Percentiles rank a stretch among this genome's conserved stretches.
phyloP scores from a whole-genome alignment of 1,140 invertebrate genomes.

The Nephila pilipes region DNA sequence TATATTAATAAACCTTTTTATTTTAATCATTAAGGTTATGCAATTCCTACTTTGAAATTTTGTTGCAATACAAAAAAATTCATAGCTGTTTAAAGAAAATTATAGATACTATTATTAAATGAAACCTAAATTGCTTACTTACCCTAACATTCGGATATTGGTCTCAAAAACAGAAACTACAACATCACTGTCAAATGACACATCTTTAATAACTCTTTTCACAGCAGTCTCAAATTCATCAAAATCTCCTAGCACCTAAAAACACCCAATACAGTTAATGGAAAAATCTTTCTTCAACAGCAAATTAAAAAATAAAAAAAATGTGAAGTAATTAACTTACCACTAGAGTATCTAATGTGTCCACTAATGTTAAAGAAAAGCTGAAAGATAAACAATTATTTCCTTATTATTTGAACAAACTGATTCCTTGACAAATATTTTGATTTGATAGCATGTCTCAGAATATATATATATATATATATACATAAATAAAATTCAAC shows the following conservation, averaged over 20 bases:
- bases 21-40: too few relatives aligned
- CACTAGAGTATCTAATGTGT: constrained; percentile 95
- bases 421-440: too few relatives aligned
- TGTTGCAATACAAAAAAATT: too few relatives aligned
- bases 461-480: too few relatives aligned
- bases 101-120: too few relatives aligned
- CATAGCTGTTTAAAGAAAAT: too few relatives aligned
- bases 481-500: too few relatives aligned
- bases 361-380: constrained; percentile 97
- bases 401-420: too few relatives aligned
- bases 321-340: constrained; percentile 83
- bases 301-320: not conserved
- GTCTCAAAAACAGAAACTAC: constrained; percentile 99
- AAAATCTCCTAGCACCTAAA: constrained; percentile 91
- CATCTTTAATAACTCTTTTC: constrained; percentile 91
- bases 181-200: constrained; percentile 96
- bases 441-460: too few relatives aligned
- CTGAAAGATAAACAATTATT: constrained; percentile 84
- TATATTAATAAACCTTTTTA: too few relatives aligned
- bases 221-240: constrained; percentile 96
- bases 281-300: not conserved
- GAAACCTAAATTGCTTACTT: constrained; percentile 80
- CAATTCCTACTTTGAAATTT: too few relatives aligned
- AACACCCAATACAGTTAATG: constrained; percentile 29
- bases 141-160: constrained; percentile 98